A percentile compares a stretch with the other conserved stretches of the same genome.
Conservation (phyloP, 2,113 vertebrate species). For the Bos taurus region DNA sequence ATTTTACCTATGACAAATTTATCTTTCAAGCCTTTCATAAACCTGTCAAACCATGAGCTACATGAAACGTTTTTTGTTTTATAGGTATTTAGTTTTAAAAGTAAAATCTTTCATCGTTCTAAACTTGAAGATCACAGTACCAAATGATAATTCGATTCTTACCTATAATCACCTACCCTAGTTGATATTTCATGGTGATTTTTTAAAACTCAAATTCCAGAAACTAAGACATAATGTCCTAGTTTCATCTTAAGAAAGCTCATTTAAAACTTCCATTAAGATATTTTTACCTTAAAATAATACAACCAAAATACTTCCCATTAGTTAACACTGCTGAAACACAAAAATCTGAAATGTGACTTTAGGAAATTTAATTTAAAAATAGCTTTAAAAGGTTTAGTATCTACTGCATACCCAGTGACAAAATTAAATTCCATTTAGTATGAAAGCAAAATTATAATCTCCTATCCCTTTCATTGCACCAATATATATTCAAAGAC, state of each 20-base stretch:
- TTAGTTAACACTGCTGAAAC: background rate
- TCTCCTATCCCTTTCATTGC: background rate
- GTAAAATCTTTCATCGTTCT: background rate
- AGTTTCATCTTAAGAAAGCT: slow-evolving; percentile 17
- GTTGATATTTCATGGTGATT: slow-evolving; percentile 14
- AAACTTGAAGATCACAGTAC: background rate
- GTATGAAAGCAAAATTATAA: background rate
- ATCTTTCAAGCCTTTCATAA: slow-evolving; percentile 11
- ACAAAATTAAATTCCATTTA: slow-evolving; percentile 26
- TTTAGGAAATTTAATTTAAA: slow-evolving; percentile 18
- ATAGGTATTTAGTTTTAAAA: slow-evolving; percentile 20
- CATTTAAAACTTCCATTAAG: slow-evolving; percentile 23
- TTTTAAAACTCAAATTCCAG: background rate
- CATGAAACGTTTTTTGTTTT: background rate
- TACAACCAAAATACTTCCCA: background rate
- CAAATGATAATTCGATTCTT: background rate
- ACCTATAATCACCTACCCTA: background rate
- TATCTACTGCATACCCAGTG: background rate
- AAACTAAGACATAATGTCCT: slow-evolving; percentile 19
- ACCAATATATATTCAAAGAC: background rate
- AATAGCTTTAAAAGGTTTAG: background rate
- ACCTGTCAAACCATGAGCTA: background rate
- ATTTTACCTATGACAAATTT: background rate
- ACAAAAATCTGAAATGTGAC: background rate
- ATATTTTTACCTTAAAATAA: slow-evolving; percentile 41